These are phyloP conservation scores for Microcebus ravelobensis DNA, from an alignment of 2,113 vertebrate genomes.

Conservation along the genomic window DNA sequence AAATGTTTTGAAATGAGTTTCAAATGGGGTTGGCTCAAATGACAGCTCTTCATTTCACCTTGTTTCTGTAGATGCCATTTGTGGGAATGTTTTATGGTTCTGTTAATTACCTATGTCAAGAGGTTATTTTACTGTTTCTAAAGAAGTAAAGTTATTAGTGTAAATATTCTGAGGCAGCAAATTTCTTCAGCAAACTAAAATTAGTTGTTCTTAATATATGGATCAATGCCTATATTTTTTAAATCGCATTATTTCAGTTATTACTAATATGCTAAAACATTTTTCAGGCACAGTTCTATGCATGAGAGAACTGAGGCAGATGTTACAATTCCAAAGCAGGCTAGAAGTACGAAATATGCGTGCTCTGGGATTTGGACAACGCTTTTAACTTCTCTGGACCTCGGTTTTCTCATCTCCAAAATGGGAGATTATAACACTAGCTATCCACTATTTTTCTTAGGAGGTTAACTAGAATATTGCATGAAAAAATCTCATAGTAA, in stretches of 20 bases:
- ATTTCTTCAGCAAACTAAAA: slow-evolving; percentile 56
- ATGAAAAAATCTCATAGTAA: neutral
- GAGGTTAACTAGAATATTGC: neutral
- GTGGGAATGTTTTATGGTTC: slow-evolving; percentile 53
- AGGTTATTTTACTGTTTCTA: slow-evolving; percentile 69
- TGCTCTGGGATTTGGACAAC: neutral
- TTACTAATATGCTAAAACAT: neutral
- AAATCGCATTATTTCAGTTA: neutral
- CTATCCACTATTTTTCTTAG: neutral
- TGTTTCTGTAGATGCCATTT: slow-evolving; percentile 66
- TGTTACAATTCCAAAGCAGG: neutral
- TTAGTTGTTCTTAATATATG: neutral
- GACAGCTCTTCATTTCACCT: slow-evolving; percentile 76
- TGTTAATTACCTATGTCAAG: slow-evolving; percentile 65
- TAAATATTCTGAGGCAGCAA: slow-evolving; percentile 65
- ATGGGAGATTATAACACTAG: neutral
- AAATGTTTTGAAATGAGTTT: slow-evolving; percentile 80
- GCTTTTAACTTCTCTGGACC: neutral
- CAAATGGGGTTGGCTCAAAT: slow-evolving; percentile 66
- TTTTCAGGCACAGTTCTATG: neutral
- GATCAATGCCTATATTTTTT: neutral
- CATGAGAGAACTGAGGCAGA: neutral
- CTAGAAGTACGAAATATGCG: neutral
- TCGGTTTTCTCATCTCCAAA: neutral
- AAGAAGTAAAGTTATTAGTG: slow-evolving; percentile 45